Base-by-base conservation (phyloP, 2,888 invertebrate genomes). In the Eulithis prunata region DNA sequence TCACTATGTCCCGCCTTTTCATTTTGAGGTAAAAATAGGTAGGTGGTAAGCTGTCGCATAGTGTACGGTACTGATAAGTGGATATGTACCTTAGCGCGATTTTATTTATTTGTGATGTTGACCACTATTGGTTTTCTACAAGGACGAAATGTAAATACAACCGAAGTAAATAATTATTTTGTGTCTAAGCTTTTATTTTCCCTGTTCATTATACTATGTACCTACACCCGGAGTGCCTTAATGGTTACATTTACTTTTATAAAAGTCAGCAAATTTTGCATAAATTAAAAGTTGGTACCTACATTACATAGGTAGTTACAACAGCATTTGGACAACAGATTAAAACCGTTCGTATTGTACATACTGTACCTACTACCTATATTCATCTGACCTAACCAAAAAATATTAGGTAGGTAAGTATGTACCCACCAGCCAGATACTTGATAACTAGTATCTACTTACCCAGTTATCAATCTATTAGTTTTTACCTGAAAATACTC, bases 91-190 rank as follows among this genome's bases (percentile, higher is more conserved):
- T 91, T 91, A 91, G 90, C 90, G 89, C 61, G 91, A 91, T 91
- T 90, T 92, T 90, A 93, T 92, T 93, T 92, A 93, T 93, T 93
- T 92, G 92, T 92, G 91, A 93, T 93, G 91, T 93, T 92, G 89
- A 91, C 91, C 90, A 90, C 88, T 87, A 90, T 90, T 92, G 89
- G 91, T 93, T 92, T 92, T 92, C 91, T 92, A 92, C 91, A 86
- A 90, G 91, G 91, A 91, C 91, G 90, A 91, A 90, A 90, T 93
- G 93, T 93, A 93, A 93, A 93, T 93, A 93, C 93, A 93, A 93
- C 92, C 92, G 91, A 92, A 92, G 92, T 92, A 93, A 92, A 92
- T 91, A 82, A 89, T 90, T 91, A 90, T 91, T 91, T 92, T 91
- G 90, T 93, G 91, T 92, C 85, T 78, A 85, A 82, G 87, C 88